phyloP scores from a whole-genome alignment of 2,113 vertebrate species.

The Hippocampus mohnikei region DNA sequence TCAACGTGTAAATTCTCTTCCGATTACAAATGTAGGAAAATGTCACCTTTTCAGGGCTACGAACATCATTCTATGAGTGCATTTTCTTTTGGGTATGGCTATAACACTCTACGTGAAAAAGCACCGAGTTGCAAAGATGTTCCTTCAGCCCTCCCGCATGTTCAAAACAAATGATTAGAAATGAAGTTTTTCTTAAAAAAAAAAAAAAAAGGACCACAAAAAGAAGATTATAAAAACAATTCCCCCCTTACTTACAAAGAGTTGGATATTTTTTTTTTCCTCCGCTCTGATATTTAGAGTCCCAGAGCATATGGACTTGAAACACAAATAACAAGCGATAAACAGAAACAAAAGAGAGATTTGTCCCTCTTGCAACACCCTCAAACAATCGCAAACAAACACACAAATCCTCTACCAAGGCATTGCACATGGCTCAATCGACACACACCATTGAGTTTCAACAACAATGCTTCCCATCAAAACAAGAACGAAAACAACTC shows the following conservation, averaged over 20 bases:
- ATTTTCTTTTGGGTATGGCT: background rate
- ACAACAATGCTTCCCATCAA: constrained; percentile 78
- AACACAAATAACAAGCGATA: constrained; percentile 66
- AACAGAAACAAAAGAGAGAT: constrained; percentile 69
- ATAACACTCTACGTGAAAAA: constrained; percentile 51
- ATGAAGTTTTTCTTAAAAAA: constrained; percentile 58
- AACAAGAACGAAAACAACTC: constrained; percentile 70
- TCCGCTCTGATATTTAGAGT: constrained; percentile 79
- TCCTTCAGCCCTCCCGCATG: constrained; percentile 80
- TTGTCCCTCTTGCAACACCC: constrained; percentile 66
- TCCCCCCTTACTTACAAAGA: constrained; percentile 76
- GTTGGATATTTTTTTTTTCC: constrained; percentile 67
- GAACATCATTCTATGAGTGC: background rate
- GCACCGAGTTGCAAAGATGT: constrained; percentile 77
- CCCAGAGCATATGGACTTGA: constrained; percentile 76
- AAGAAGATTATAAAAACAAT: constrained; percentile 53
- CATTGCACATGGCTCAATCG: constrained; percentile 87
- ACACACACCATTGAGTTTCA: constrained; percentile 78
- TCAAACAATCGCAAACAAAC: constrained; percentile 81
- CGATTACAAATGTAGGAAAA: background rate
- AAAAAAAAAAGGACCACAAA: constrained; percentile 29
- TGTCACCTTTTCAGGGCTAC: background rate
- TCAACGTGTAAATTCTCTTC: background rate
- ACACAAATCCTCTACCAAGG: constrained; percentile 83
- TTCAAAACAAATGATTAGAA: constrained; percentile 71